Evolutionary conservation across 2,797 vertebrate genomes (phyloP).

Genomic region (Cirrhinus molitorella): DNA sequence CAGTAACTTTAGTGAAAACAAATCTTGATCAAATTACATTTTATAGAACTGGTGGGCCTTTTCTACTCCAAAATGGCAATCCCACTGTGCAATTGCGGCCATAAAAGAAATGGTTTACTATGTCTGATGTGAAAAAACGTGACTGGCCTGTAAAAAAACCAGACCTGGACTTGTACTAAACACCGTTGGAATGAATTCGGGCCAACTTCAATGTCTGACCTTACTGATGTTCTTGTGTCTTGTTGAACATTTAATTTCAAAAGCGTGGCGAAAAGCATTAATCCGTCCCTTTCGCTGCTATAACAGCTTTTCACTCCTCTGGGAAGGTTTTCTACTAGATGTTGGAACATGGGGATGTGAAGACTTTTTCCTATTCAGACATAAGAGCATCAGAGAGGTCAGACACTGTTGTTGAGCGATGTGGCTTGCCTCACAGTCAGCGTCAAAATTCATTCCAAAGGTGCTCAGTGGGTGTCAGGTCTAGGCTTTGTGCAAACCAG

Average conservation of each 20-base stretch:
- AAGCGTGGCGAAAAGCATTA: not conserved
- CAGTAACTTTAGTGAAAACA: not conserved
- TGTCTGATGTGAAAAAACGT: not conserved
- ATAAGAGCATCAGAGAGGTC: not conserved
- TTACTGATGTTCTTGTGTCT: not conserved
- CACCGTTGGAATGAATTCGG: not conserved
- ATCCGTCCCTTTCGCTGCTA: not conserved
- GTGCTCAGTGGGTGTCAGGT: not conserved
- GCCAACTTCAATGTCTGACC: conserved; percentile 1
- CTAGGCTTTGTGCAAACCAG: not conserved
- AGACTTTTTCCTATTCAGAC: not conserved
- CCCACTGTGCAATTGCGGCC: too few relatives aligned
- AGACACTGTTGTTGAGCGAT: not conserved
- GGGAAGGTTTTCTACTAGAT: conserved; percentile 7
- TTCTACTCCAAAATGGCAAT: not conserved
- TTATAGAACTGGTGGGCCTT: not conserved
- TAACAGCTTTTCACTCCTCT: not conserved
- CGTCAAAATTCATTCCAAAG: not conserved
- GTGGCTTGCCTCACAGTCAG: too few relatives aligned
- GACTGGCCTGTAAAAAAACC: not conserved
- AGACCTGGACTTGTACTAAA: not conserved
- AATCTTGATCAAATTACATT: not conserved
- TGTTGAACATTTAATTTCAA: not conserved
- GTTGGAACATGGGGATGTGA: not conserved
- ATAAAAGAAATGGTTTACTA: not conserved